Base-by-base conservation (phyloP, 2,797 vertebrate species). In the Lemur catta region DNA sequence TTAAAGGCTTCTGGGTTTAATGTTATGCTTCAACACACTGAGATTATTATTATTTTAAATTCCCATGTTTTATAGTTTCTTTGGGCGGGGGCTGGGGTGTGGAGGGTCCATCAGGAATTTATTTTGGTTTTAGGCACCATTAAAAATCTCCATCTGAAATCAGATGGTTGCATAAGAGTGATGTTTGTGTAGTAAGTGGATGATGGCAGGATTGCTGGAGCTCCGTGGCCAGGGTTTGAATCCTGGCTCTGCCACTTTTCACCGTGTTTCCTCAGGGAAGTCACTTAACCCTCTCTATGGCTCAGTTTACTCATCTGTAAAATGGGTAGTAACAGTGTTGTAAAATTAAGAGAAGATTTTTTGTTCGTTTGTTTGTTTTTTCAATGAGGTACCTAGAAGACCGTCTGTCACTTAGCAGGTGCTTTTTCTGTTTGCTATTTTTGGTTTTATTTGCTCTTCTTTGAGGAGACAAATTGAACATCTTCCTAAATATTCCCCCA, bases 1-100 rank as follows among this genome's bases (percentile, higher is more conserved):
- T 94, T 69, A 96, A 89, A 91, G 82, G 24, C 65, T 69, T 87
- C 74, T 59, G 33, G 26, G 33, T 75, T 50, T 81, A 84, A 48
- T 84, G 67, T 80, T 24, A 24, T 35, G 55, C 18, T 91, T 72
- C 52, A 52, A n/a, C 43, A 41, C 38, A 57, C 43, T 84, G 38
- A 9, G 2, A 41, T 72, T 14, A 26, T 41, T 92, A 75, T 85
- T 63, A 74, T 76, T 79, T 84, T 92, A 89, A 79, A 75, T 15
- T 61, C 24, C 33, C 10, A 6, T 57, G 22, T 84, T 86, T 81
- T 81, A 80, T 22, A 69, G 35, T 43, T 57, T 89, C 20, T 46
- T 76, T 35, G 15, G 15, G 0, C 10, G 1, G 15, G 20, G 72
- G 2, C 12, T 2, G 30, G 30, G 72, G 2, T 24, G 24, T 6